Base-by-base conservation (phyloP, 2,888 invertebrate species). In the Drosophila infuscata region DNA sequence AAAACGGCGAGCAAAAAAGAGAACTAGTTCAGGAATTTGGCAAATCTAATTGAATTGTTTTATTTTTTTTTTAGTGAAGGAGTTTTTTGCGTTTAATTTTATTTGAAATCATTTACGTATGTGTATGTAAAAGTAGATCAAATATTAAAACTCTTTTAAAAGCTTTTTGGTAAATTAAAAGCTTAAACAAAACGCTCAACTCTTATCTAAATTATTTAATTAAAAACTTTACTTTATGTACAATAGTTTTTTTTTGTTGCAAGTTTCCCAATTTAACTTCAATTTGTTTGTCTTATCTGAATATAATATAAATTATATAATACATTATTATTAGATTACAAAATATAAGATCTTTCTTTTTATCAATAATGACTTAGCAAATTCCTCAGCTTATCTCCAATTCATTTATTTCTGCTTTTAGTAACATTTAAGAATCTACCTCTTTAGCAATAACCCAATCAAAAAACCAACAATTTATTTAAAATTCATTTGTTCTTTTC, bases 21-120 rank as follows among this genome's bases (percentile, higher is more conserved):
- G 12, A 57, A 69, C 32, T 52, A 70, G 46, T 53, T 58, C 79
- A 67, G 58, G 58, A 49, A 65, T 61, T 53, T 57, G 46, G 51
- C 68, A 72, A 58, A 25, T 12, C 30, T 35, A 48, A 38, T 41
- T 48, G 15, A 35, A 17, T 17, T 9, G 9, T 17, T 25, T 46
- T 1, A 15, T 15, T 25, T 25, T 9, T 9, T 29, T 20, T 33
- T 20, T 35, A 15, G 5, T 11, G 41, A n/a, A n/a, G 41, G n/a
- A 43, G 9, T 11, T 25, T 25, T 25, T 25, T 25, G 3, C 25
- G 0, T 25, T 25, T 25, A 25, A 17, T 20, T 9, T 46, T 20
- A 12, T 20, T 9, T 46, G 46, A 6, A 46, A 12, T 7, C n/a
- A n/a, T 46, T 25, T 25, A 15, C 25, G 2, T 8, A 2, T 15